Evolutionary conservation across 2,797 vertebrate genomes (phyloP).

Genomic region (Rhinophrynus dorsalis): DNA sequence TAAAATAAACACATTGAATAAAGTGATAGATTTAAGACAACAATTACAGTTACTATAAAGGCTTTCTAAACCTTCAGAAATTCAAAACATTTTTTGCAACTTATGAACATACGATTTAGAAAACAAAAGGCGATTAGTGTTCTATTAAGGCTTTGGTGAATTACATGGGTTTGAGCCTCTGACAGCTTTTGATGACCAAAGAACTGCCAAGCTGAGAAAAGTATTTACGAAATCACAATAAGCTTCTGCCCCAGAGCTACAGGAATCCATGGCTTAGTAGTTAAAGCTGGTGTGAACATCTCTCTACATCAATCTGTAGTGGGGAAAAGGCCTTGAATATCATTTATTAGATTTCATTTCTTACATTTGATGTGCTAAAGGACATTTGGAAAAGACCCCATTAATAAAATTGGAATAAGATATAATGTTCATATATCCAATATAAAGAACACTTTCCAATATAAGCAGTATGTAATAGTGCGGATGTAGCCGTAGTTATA

Average conservation of each 20-base stretch:
- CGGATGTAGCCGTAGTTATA: neutral
- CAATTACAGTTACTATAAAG: too few relatives aligned
- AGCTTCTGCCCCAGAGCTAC: slow-evolving; percentile 22
- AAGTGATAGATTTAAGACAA: too few relatives aligned
- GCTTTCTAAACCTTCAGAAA: too few relatives aligned
- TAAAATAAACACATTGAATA: too few relatives aligned
- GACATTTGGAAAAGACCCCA: slow-evolving; percentile 2
- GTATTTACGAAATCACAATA: slow-evolving; percentile 35
- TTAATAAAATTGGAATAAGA: neutral
- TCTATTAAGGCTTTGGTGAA: slow-evolving; percentile 10
- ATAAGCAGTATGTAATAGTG: too few relatives aligned
- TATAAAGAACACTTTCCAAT: neutral
- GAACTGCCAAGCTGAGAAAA: slow-evolving; percentile 34
- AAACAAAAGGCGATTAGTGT: slow-evolving; percentile 29
- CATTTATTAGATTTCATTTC: slow-evolving; percentile 36
- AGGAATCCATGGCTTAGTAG: slow-evolving; percentile 22
- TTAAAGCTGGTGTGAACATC: slow-evolving; percentile 33
- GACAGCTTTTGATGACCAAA: slow-evolving; percentile 6
- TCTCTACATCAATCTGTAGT: slow-evolving; percentile 34
- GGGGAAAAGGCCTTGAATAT: slow-evolving; percentile 29
- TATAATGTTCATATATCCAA: neutral
- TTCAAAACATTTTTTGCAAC: slow-evolving; percentile 14
- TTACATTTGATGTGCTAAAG: slow-evolving; percentile 2
- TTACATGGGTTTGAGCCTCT: neutral
- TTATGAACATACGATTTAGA: slow-evolving; percentile 8